These are phyloP conservation scores for Neopipo cinnamomea DNA, from an alignment of 2,113 vertebrate species.

Conservation along the genomic window DNA sequence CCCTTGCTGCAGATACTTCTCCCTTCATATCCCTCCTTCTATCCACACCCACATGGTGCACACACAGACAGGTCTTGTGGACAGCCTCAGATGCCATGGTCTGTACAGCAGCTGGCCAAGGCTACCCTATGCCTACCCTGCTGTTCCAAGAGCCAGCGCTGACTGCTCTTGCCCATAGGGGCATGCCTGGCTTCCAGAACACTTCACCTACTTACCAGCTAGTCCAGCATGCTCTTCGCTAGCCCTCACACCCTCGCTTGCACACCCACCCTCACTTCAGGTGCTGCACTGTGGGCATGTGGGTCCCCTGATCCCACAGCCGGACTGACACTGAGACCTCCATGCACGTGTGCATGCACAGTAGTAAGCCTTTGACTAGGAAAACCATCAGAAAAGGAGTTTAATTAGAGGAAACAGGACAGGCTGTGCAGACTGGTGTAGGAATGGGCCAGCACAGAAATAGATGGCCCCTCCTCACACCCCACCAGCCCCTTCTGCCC, in stretches of 20 bases:
- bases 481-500: background rate
- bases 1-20: background rate
- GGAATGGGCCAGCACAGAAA: accelerated
- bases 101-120: background rate
- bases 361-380: background rate
- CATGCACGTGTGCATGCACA: accelerated
- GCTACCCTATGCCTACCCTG: background rate
- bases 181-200: background rate
- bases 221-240: background rate
- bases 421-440: background rate
- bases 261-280: background rate
- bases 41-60: too few species aligned
- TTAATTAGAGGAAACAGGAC: background rate
- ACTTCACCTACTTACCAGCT: background rate
- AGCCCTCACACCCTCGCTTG: accelerated
- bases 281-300: accelerated
- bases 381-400: accelerated
- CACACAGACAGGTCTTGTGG: background rate
- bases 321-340: background rate
- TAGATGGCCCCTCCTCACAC: background rate
- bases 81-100: accelerated
- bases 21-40: background rate
- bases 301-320: background rate
- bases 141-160: background rate
- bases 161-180: background rate